These are phyloP conservation scores for Helleia helle DNA, from an alignment of 2,888 invertebrate species.

Conservation along the genomic window DNA sequence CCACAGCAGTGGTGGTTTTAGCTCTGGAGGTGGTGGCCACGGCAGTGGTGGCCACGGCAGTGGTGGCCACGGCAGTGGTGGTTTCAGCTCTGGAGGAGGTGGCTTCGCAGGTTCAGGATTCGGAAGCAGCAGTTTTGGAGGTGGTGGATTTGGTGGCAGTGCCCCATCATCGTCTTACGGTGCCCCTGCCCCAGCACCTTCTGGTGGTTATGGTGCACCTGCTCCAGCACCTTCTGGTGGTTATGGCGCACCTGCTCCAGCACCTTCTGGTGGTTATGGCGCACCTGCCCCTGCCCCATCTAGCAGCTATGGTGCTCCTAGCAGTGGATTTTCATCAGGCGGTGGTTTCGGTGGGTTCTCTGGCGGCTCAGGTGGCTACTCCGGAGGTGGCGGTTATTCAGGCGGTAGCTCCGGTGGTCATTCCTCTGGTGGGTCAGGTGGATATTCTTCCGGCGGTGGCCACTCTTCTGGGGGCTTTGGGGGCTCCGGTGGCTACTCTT, in stretches of 20 bases:
- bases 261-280: slow-evolving; percentile 51
- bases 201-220: slow-evolving; percentile 50
- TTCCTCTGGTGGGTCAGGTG: slow-evolving; percentile 21
- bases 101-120: slow-evolving; percentile 21
- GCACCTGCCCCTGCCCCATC: slow-evolving; percentile 45
- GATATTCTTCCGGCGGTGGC: slow-evolving; percentile 28
- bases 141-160: slow-evolving; percentile 32
- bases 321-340: slow-evolving; percentile 30
- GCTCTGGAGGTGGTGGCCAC: slow-evolving; percentile 31
- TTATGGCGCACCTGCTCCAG: slow-evolving; percentile 38
- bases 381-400: slow-evolving; percentile 21
- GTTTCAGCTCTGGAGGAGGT: slow-evolving; percentile 29
- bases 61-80: slow-evolving; percentile 27
- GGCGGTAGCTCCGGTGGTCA: slow-evolving; percentile 9
- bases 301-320: slow-evolving; percentile 51
- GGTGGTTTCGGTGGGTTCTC: slow-evolving; percentile 23
- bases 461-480: slow-evolving; percentile 31
- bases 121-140: slow-evolving; percentile 33
- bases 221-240: slow-evolving; percentile 35
- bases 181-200: slow-evolving; percentile 45
- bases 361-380: slow-evolving; percentile 35
- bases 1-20: slow-evolving; percentile 28
- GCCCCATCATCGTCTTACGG: slow-evolving; percentile 48
- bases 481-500: slow-evolving; percentile 35
- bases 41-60: slow-evolving; percentile 29